Percentiles rank a stretch among this genome's conserved stretches.
These are phyloP conservation scores for Tachyglossus aculeatus DNA, from an alignment of 2,797 vertebrate genomes.

Conservation along the genomic window DNA sequence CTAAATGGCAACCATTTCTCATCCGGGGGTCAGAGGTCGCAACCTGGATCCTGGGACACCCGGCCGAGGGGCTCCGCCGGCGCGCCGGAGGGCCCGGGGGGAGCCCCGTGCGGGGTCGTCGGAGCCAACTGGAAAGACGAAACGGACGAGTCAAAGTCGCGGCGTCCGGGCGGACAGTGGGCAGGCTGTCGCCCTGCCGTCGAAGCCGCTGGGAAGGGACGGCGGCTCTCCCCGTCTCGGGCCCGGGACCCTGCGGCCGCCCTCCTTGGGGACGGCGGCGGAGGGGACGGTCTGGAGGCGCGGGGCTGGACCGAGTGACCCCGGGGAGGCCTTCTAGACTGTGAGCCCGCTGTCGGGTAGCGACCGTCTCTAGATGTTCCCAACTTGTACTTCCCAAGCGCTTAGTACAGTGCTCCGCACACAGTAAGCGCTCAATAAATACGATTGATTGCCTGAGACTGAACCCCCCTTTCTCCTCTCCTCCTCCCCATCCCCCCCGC, in stretches of 20 bases:
- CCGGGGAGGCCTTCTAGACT: no score
- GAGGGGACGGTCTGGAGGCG: background rate
- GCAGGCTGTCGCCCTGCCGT: background rate
- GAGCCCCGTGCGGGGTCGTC: background rate
- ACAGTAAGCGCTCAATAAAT: no score
- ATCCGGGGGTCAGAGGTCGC: conserved; percentile 88
- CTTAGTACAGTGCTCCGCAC: no score
- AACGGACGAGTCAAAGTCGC: no score
- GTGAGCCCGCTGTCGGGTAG: no score
- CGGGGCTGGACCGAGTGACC: background rate
- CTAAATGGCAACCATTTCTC: conserved; percentile 94
- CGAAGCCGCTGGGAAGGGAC: background rate
- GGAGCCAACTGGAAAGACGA: background rate
- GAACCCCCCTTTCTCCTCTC: no score
- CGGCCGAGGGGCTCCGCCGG: background rate
- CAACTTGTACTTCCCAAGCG: no score
- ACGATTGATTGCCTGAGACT: no score
- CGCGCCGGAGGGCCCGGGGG: background rate
- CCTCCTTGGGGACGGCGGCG: background rate
- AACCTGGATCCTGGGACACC: conserved; percentile 81
- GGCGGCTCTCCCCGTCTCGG: background rate
- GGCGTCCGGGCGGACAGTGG: background rate
- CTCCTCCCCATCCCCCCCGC: no score
- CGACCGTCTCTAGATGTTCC: no score
- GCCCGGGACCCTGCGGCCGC: background rate